Base-by-base conservation (phyloP, 2,797 vertebrate species). In the Brachyrhaphis roseni region DNA sequence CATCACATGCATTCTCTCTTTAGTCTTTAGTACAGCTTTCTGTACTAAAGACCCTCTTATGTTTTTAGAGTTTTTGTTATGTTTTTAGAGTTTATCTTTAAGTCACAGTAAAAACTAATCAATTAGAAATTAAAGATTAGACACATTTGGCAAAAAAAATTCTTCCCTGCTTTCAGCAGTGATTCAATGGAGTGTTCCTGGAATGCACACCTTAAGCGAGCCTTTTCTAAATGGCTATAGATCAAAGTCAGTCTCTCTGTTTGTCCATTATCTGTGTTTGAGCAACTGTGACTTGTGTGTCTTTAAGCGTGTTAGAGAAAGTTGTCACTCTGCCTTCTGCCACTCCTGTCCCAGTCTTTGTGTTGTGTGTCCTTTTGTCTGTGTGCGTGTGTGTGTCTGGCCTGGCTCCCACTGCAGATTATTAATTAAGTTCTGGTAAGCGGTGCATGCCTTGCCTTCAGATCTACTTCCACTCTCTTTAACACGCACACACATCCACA, bases 401-500 rank as follows among this genome's bases (percentile, higher is more conserved):
- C 93, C 87, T 77, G 71, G 76, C 89, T 94, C 92, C 92, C 91
- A 82, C 83, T 86, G 83, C 84, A 90, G 92, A 93, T 93, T 91
- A 92, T 95, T 95, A 94, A 95, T 95, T 93, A 94, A 91, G 93
- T 94, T 93, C 89, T 86, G 79, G 90, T 94, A 93, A 93, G 90
- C 84, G 82, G 84, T 89, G 84, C 89, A 92, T 93, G 88, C 87
- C 84, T 93, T 81, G 81, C 90, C 89, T 93, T 94, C 89, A 94
- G 86, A 95, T 92, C 86, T 85, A 91, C 92, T 93, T 92, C 89
- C 90, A 91, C 90, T 93, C 87, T 94, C 85, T 88, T 87, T 87
- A 82, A 82, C 86, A 81, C 88, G 23, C 23, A 80, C 87, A 86
- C 64, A 81, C 78, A 76, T 26, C 75, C 80, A 78, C 70, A 68